Base-by-base conservation (phyloP, 1,140 invertebrate species). In the Caerostris extrusa region DNA sequence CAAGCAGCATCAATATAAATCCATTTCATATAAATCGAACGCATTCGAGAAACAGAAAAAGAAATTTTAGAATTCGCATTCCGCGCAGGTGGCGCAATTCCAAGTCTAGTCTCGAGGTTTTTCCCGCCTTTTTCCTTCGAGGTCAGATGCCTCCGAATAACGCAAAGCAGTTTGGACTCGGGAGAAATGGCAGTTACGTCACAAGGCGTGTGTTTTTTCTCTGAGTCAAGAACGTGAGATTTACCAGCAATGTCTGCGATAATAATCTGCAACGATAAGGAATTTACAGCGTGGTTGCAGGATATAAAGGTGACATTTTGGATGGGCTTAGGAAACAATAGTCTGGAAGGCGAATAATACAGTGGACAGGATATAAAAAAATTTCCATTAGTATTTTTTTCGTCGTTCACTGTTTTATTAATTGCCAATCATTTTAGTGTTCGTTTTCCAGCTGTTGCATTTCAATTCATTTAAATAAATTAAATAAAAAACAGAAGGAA, bases 41-140 rank as follows among this genome's bases (percentile, higher is more conserved):
- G 2, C 34, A 34, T 34, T 34, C 34, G 2, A 34, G 34, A 34
- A 34, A 2, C 34, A 34, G 34, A 34, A 34, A 34, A 34, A 34
- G 34, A 34, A 34, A 34, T 34, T 34, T 2, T 34, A 34, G 34
- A 34, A 34, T 34, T 34, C 34, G 34, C 34, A 77, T 77, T 53
- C 71, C 71, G 34, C 5, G 10, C 71, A 77, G 71, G 34, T 77
- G 71, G 71, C 34, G 71, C 53, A 8, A 77, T 64, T 71, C 67
- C 34, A 77, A 77, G 34, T 77, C 71, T 34, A 50, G 34, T 50
- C 34, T 77, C 50, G 19, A 50, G 50, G 34, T 34, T 34, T 77
- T 77, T 77, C 71, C 71, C 71, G 71, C 71, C 71, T 77, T 77
- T 77, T 77, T 77, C 71, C 14, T 64, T 77, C 71, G 71, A 77